Conservation (phyloP, 2,113 vertebrate species). For the Rhipidura dahli region DNA sequence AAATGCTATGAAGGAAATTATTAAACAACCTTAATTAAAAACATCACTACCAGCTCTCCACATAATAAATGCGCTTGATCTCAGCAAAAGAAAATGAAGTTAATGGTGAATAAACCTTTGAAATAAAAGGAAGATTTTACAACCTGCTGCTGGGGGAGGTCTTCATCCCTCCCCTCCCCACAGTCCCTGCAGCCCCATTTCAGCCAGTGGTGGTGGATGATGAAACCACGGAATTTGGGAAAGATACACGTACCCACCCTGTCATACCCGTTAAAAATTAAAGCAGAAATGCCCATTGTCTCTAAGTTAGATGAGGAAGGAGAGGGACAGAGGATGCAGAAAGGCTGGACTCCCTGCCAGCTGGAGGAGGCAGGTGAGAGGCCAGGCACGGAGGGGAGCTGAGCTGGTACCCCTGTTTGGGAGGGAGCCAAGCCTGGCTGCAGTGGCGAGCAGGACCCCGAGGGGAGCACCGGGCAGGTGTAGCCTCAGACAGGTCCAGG, state of each 20-base stretch:
- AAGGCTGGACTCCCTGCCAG: background rate
- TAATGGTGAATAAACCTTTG: background rate
- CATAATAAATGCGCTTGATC: background rate
- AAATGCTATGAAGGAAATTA: conserved; percentile 21
- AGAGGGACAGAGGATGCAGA: background rate
- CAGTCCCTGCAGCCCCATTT: background rate
- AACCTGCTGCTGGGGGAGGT: background rate
- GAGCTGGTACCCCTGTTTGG: background rate
- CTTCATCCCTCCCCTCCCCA: fast-evolving
- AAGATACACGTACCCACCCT: background rate
- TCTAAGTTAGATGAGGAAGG: background rate
- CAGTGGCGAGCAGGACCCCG: background rate
- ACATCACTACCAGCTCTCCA: background rate
- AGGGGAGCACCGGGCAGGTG: background rate
- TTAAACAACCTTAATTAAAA: conserved; percentile 18
- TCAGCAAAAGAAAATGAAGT: background rate
- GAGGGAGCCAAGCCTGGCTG: background rate
- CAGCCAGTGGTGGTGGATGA: background rate
- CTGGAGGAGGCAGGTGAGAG: background rate
- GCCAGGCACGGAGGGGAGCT: background rate
- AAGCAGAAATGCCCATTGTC: background rate
- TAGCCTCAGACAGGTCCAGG: background rate
- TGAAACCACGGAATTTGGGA: background rate
- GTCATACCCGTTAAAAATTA: background rate
- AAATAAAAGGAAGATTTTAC: background rate